phyloP scores from a whole-genome alignment of 2,797 vertebrate genomes.

The Falco biarmicus region DNA sequence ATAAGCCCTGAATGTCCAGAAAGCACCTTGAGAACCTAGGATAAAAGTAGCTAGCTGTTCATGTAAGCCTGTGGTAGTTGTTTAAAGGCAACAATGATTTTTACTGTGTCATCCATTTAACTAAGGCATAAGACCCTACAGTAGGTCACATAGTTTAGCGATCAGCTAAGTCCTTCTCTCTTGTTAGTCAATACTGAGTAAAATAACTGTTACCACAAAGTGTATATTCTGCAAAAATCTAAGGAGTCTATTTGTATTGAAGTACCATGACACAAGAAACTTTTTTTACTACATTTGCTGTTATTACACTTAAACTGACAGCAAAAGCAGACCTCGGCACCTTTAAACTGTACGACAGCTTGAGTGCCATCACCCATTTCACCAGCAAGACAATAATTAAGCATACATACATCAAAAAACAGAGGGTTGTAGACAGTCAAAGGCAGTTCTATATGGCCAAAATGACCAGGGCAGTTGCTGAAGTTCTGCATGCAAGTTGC shows the following conservation, averaged over 20 bases:
- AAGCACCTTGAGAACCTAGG: background rate
- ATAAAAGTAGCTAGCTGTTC: background rate
- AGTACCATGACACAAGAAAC: background rate
- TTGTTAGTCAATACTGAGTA: fast-evolving
- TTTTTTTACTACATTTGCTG: background rate
- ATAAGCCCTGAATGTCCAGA: background rate
- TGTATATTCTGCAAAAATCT: fast-evolving
- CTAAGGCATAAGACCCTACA: background rate
- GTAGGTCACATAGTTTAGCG: background rate
- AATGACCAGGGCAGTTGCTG: slow-evolving; percentile 89
- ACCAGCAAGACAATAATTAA: background rate
- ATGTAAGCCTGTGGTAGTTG: background rate
- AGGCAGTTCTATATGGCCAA: slow-evolving; percentile 92
- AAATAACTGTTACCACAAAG: background rate
- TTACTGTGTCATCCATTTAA: background rate
- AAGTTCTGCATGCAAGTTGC: slow-evolving; percentile 93
- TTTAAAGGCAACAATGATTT: background rate
- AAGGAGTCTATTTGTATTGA: background rate
- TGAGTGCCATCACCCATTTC: background rate
- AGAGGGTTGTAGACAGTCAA: slow-evolving; percentile 94
- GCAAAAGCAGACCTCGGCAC: background rate
- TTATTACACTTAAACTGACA: background rate
- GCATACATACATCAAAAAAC: slow-evolving; percentile 89
- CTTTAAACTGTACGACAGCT: background rate
- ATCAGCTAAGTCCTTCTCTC: background rate